These are phyloP conservation scores for Propithecus coquereli DNA, from an alignment of 2,113 vertebrate species.

Conservation along the genomic window DNA sequence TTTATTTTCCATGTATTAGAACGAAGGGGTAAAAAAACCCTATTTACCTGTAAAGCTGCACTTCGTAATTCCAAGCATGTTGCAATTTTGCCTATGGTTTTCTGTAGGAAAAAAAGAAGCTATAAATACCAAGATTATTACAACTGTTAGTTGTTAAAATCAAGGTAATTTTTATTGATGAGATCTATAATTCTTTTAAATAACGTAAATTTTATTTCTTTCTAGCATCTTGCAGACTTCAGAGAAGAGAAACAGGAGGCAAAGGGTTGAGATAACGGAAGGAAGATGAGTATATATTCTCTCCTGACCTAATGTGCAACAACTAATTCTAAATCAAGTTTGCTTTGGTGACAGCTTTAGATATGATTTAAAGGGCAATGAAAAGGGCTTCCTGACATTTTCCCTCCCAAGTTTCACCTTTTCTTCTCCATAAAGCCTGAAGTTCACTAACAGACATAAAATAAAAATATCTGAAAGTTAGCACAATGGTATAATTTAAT, in stretches of 20 bases:
- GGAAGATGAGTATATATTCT: background rate
- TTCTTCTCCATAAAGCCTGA: background rate
- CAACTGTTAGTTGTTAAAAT: background rate
- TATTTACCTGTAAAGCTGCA: constrained; percentile 93
- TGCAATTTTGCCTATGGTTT: constrained; percentile 96
- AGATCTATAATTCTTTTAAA: background rate
- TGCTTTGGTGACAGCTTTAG: background rate
- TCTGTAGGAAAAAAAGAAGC: constrained; percentile 82
- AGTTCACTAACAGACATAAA: background rate
- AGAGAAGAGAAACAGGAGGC: background rate
- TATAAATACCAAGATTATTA: background rate
- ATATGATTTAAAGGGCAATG: background rate
- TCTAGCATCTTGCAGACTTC: background rate
- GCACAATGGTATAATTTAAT: background rate
- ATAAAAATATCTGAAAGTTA: background rate
- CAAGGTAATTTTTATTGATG: background rate
- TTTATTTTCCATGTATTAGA: background rate
- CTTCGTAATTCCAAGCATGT: constrained; percentile 98
- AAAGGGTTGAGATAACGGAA: background rate
- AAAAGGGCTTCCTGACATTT: background rate
- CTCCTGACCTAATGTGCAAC: background rate
- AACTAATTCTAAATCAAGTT: background rate
- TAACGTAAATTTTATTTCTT: background rate
- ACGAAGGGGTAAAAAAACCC: background rate
- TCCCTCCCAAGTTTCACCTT: background rate